Evolutionary conservation across 2,113 vertebrate species (phyloP), one percentile per base, ranked within the genome.

Genomic region (Apaloderma vittatum): DNA sequence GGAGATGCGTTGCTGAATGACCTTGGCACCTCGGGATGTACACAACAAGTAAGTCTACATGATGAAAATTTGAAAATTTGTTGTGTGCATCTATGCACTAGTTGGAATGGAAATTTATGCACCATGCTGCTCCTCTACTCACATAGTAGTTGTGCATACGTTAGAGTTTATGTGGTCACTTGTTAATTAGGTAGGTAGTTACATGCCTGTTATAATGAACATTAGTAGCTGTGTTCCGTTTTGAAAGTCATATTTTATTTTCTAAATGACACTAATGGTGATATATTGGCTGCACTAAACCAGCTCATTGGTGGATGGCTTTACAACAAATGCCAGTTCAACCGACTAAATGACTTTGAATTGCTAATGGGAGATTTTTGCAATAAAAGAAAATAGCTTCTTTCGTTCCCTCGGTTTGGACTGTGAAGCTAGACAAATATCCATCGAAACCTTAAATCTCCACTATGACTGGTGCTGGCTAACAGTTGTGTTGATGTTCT

Each of bases 281-380:
- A 68, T 76, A 62, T n/a, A 80, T 36, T 67, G 57, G 61, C 76
- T 87, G 27, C 24, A 24, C 37, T 73, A 37, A 70, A 88, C 3
- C 14, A 93, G 81, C 32, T 82, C 63, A 54, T 43, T 67, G 67
- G 75, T 73, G 59, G 18, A 51, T 63, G 51, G 78, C 37, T 83
- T 95, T 84, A 73, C 73, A 84, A 48, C 12, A 81, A 90, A 84
- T 74, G 36, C 24, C 68, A 59, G 23, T 90, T 94, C 61, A 90
- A 52, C 57, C 0, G 5, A 23, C 37, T 90, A 84, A 94, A 80
- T 63, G 19, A 29, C 51, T 86, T 58, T 5, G 15, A 93, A 72
- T 84, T 77, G 20, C 57, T 90, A 90, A 94, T 74, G 72, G 75
- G 32, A 83, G 67, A 84, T 72, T 81, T 92, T 94, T 88, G 52